Evolutionary conservation across 1,140 invertebrate species (phyloP), one percentile per base, ranked within the genome.

Genomic region (Marisa cornuarietis): DNA sequence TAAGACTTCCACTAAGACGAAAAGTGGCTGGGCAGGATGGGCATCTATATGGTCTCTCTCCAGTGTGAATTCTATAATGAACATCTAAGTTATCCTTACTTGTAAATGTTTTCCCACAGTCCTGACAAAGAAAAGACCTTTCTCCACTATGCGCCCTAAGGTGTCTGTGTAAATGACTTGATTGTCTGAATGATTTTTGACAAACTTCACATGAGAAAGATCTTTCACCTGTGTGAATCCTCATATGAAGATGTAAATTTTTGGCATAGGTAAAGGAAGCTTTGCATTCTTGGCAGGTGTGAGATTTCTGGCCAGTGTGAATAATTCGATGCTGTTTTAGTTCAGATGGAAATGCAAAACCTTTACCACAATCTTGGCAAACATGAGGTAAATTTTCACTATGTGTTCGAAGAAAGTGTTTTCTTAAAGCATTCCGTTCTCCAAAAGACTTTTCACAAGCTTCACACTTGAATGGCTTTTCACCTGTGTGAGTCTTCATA

Each of bases 401-500:
- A 22, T 68, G 65, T 11, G 14, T 68, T 13, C 22, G 65, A 5
- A 68, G 65, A 13, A 68, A 16, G 65, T 68, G 65, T 68, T 14
- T n/a, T n/a, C 26, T 68, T 68, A 68, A 68, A 68, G n/a, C 26
- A 31, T 22, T n/a, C 3, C n/a, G 11, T 68, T n/a, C 26, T 68
- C 11, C 22, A 31, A 68, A 68, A 18, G 22, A n/a, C 22, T 24
- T 31, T 49, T 26, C 74, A 63, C 79, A 80, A 9, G 58, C 22
- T 22, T 76, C 65, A 76, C 79, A 80, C 54, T 76, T 62, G 62
- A 66, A 80, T 49, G 86, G 87, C 24, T 80, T 82, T 66, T 88
- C 88, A 1, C 87, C 88, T 10, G 85, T 87, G 80, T 92, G 91
- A 22, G 86, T 81, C 42, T 85, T 69, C 82, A 83, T 85, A 78